A percentile compares a stretch with the other conserved stretches of the same genome.
Evolutionary conservation across 1,140 invertebrate genomes (phyloP).

Genomic region (Apis florea): DNA sequence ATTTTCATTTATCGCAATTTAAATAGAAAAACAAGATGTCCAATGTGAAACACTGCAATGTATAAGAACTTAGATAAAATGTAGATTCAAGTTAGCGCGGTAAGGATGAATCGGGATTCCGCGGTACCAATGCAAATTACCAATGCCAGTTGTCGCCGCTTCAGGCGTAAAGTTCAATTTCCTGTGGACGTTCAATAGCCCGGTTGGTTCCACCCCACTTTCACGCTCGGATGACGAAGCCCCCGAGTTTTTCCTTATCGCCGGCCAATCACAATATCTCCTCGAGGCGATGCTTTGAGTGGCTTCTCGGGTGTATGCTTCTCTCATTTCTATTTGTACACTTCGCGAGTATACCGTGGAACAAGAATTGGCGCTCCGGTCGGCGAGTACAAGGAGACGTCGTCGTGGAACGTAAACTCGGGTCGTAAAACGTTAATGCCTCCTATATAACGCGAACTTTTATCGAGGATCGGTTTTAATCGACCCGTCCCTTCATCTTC

Average conservation of each 20-base stretch:
- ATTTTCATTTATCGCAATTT: no score
- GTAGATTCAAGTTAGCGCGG: no score
- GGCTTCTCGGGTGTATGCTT: neutral
- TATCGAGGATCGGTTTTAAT: constrained; percentile 6
- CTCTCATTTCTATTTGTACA: constrained; percentile 48
- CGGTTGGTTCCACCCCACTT: constrained; percentile 27
- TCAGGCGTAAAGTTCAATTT: constrained; percentile 48
- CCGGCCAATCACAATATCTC: constrained; percentile 48
- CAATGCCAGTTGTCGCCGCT: neutral
- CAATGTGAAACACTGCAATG: no score
- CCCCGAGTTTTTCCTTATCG: constrained; percentile 47
- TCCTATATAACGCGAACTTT: neutral
- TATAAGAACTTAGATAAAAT: no score
- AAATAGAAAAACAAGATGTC: no score
- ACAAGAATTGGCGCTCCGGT: constrained; percentile 34
- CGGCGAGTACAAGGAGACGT: neutral
- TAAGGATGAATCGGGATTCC: neutral
- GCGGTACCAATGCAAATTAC: constrained; percentile 14
- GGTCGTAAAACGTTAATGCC: constrained; percentile 9
- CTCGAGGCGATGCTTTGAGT: constrained; percentile 17
- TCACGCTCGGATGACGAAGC: neutral
- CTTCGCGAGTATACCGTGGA: neutral
- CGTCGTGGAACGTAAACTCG: neutral
- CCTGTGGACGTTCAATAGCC: constrained; percentile 17
- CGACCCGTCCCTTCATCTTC: neutral